Conservation (phyloP, 2,888 invertebrate species). For the Oxytorus armatus region DNA sequence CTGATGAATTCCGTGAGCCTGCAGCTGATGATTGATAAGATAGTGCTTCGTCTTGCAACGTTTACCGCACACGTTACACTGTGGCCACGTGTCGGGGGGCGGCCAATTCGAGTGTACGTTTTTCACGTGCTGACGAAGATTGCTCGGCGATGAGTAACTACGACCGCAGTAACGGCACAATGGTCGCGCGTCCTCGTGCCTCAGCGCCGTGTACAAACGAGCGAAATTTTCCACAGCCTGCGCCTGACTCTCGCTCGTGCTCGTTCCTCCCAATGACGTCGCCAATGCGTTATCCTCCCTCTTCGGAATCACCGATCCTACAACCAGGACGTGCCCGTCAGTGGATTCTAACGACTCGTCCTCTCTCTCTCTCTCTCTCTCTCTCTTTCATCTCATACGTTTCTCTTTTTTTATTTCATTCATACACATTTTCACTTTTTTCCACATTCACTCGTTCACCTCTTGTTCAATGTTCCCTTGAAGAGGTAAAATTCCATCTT, state of each 20-base stretch:
- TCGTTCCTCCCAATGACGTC: conserved; percentile 72
- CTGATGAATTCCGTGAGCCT: conserved; percentile 91
- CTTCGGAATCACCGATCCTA: conserved; percentile 83
- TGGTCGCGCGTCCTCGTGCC: conserved; percentile 85
- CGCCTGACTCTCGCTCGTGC: conserved; percentile 74
- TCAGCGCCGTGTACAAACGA: conserved; percentile 82
- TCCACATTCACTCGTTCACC: neutral
- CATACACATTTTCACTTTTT: neutral
- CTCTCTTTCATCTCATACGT: conserved; percentile 33
- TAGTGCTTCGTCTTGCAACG: conserved; percentile 92
- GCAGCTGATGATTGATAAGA: conserved; percentile 91
- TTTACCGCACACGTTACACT: conserved; percentile 90
- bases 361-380: conserved; percentile 62
- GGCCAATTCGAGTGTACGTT: conserved; percentile 90
- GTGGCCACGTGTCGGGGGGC: conserved; percentile 89
- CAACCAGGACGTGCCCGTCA: conserved; percentile 84
- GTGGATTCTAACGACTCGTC: conserved; percentile 73
- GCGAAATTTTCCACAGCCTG: conserved; percentile 82
- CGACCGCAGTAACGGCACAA: conserved; percentile 90
- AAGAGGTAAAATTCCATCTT: neutral
- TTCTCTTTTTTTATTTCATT: too few relatives aligned
- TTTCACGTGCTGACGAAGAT: conserved; percentile 91
- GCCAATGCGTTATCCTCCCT: conserved; percentile 80
- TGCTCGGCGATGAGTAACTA: conserved; percentile 90
- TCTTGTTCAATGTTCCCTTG: conserved; percentile 7